These are phyloP conservation scores for Carassius auratus DNA, from an alignment of 2,113 vertebrate species.

Conservation along the genomic window DNA sequence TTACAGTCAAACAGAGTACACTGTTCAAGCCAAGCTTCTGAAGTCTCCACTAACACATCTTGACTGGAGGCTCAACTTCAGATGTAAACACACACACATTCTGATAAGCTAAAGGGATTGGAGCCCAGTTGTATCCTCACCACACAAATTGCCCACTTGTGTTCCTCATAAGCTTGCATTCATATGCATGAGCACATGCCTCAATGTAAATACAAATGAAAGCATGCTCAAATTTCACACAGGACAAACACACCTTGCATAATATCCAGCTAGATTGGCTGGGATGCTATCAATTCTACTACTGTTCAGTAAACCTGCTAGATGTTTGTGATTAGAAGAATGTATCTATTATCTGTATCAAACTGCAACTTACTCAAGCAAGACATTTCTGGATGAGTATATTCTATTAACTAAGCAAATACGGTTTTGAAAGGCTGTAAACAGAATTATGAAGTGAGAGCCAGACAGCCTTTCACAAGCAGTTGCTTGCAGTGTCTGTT, in stretches of 20 bases:
- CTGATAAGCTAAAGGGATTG: not conserved
- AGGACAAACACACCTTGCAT: not conserved
- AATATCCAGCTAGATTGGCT: not conserved
- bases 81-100: conserved; percentile 20
- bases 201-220: conserved; percentile 28
- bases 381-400: not conserved
- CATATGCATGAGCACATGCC: not conserved
- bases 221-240: not conserved
- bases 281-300: not conserved
- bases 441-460: conserved; percentile 9
- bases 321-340: not conserved
- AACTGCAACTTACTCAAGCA: not conserved
- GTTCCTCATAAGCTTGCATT: conserved; percentile 3
- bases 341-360: not conserved
- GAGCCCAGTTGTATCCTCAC: conserved; percentile 27
- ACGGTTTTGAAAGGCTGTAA: not conserved
- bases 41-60: conserved; percentile 11
- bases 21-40: not conserved
- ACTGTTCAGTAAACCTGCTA: not conserved
- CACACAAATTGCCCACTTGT: not conserved
- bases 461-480: not conserved
- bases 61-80: conserved; percentile 10
- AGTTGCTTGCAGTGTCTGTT: not conserved
- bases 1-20: not conserved
- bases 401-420: not conserved